phyloP scores from a whole-genome alignment of 2,888 invertebrate genomes.

The Syritta pipiens region DNA sequence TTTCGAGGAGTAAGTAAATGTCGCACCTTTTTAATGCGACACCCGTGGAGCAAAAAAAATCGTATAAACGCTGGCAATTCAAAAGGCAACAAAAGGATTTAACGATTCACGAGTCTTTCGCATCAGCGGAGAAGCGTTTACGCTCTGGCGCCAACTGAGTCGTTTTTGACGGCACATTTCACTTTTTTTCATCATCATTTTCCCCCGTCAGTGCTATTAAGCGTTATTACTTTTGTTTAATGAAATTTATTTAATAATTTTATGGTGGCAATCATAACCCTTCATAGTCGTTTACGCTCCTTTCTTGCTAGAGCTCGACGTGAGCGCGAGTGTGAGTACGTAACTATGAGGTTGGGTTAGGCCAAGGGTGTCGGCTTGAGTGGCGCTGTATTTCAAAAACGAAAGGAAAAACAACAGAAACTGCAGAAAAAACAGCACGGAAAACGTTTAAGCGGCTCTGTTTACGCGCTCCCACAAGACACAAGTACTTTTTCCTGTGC shows the following conservation, averaged over 20 bases:
- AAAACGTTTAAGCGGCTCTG: slow-evolving; percentile 25
- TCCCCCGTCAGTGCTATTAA: background rate
- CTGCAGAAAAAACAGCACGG: background rate
- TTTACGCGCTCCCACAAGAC: slow-evolving; percentile 13
- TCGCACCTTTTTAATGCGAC: slow-evolving; percentile 49
- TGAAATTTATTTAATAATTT: slow-evolving; percentile 58
- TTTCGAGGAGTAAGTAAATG: slow-evolving; percentile 49
- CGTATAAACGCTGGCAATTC: slow-evolving; percentile 39
- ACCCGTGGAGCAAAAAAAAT: slow-evolving; percentile 9
- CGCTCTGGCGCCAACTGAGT: slow-evolving; percentile 32
- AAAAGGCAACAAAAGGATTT: slow-evolving; percentile 57
- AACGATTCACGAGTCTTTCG: slow-evolving; percentile 29
- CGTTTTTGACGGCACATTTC: background rate
- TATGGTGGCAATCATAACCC: slow-evolving; percentile 55
- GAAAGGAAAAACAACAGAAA: background rate
- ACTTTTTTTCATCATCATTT: background rate
- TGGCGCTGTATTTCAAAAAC: no score
- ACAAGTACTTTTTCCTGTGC: background rate
- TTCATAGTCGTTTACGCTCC: slow-evolving; percentile 26
- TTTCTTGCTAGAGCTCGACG: background rate
- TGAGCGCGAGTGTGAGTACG: background rate
- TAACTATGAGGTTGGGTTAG: slow-evolving; percentile 27
- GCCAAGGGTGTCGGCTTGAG: slow-evolving; percentile 34
- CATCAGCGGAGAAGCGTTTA: background rate
- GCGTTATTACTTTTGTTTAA: slow-evolving; percentile 46